Base-by-base conservation (phyloP, 2,888 invertebrate genomes). In the Limulus polyphemus region DNA sequence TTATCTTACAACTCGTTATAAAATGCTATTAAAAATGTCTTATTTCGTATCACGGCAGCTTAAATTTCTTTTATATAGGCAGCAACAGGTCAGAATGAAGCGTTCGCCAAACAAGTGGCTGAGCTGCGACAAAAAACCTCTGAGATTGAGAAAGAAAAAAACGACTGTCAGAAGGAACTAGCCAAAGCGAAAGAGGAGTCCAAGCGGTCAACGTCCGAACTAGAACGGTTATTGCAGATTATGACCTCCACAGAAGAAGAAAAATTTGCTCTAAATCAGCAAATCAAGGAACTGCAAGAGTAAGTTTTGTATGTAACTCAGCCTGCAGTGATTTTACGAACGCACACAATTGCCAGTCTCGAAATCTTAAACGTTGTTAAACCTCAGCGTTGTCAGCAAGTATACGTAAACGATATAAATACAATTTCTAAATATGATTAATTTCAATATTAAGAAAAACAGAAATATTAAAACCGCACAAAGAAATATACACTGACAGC, bases 221-320 rank as follows among this genome's bases (percentile, higher is more conserved):
- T 90, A 72, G 91, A 92, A 77, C 80, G 91, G 71, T 79, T 93
- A 70, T 79, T 93, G 72, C 88, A 91, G 75, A 81, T 92, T 68
- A 88, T 93, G 73, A 90, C 91, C 79, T 91, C 91, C 88, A 88
- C 89, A 71, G 92, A 92, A 74, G 92, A 92, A 75, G 91, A 92
- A 75, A 91, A 91, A 77, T 90, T 91, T 74, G 82, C 87, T 72
- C 92, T 92, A 78, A 92, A 92, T 76, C 90, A 90, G 77, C 86
- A 87, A 77, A 91, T 93, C 72, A 85, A 87, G 81, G 91, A 92
- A 76, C 81, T 93, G 77, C 90, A 90, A 82, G 90, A 90, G 92
- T 92, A 74, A 82, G 87, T 68, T 49, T 49, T 14, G 7, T 16
- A 51, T 51, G 10, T 51, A n/a, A n/a, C 14, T 51, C 14, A 51